A percentile compares a stretch with the other conserved stretches of the same genome.
Conservation (phyloP, 1,140 invertebrate genomes). For the Conopomorpha cramerella region DNA sequence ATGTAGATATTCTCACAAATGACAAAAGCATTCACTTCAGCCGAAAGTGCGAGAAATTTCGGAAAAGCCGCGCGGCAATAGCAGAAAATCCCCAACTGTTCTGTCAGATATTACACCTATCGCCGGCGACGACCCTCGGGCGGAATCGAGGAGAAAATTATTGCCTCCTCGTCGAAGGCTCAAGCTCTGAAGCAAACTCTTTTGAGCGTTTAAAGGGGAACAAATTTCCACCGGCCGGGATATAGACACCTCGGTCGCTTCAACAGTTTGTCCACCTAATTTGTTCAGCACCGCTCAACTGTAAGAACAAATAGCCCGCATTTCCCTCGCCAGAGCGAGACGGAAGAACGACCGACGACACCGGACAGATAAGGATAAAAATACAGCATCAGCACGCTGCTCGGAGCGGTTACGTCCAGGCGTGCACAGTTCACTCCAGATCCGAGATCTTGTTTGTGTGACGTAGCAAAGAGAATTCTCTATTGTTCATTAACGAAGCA, state of each 20-base stretch:
- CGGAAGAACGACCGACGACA: no score
- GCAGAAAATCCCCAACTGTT: constrained; percentile 18
- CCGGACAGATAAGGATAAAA: no score
- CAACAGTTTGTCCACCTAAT: constrained; percentile 59
- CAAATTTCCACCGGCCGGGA: constrained; percentile 43
- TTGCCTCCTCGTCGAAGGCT: constrained; percentile 36
- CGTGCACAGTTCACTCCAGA: constrained; percentile 35
- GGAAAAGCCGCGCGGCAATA: constrained; percentile 1
- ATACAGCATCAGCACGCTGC: constrained; percentile 20
- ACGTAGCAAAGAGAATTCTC: constrained; percentile 26
- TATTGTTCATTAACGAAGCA: constrained; percentile 34
- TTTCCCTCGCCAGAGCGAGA: constrained; percentile 25
- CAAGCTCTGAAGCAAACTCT: constrained; percentile 30
- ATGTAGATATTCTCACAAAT: no score
- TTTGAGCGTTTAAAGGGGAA: constrained; percentile 38
- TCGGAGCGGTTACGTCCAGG: constrained; percentile 17
- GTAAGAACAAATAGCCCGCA: constrained; percentile 54
- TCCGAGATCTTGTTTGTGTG: constrained; percentile 34
- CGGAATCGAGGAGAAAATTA: constrained; percentile 36
- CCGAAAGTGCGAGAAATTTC: neutral
- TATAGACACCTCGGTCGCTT: constrained; percentile 52
- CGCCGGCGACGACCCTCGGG: constrained; percentile 18
- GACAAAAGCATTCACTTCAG: no score
- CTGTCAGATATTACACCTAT: constrained; percentile 25
- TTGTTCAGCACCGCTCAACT: constrained; percentile 51